Conservation (phyloP, 2,113 vertebrate species). For the Protobothrops flavoviridis region DNA sequence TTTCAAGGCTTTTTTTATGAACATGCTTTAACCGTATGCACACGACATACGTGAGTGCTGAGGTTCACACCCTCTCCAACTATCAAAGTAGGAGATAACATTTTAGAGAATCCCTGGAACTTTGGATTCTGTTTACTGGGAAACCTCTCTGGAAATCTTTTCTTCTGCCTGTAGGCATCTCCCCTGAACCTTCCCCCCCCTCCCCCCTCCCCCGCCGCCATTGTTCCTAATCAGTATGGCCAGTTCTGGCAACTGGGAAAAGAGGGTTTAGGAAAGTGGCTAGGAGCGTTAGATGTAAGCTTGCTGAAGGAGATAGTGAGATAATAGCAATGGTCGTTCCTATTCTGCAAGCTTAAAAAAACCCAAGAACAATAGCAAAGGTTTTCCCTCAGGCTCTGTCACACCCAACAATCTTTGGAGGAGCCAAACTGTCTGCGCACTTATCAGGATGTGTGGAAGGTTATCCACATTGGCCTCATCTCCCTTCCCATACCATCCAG, state of each 20-base stretch:
- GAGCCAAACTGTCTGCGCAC: slow-evolving; percentile 14
- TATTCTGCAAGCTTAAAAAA: not conserved
- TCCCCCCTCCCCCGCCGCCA: not conserved
- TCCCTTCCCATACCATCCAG: not conserved
- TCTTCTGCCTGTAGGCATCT: not conserved
- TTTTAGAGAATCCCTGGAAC: not conserved
- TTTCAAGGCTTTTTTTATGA: not conserved
- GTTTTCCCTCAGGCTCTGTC: not conserved
- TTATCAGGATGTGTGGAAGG: not conserved
- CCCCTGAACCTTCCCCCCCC: not conserved
- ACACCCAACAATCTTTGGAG: not conserved
- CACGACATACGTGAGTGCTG: too few species aligned
- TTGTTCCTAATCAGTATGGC: not conserved
- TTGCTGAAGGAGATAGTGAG: not conserved
- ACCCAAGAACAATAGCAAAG: not conserved
- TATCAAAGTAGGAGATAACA: not conserved
- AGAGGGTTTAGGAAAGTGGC: not conserved
- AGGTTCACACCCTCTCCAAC: not conserved
- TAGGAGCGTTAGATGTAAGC: not conserved
- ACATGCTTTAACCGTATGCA: not conserved
- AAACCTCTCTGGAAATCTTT: not conserved
- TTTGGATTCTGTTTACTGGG: not conserved
- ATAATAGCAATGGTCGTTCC: not conserved
- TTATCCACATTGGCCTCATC: slow-evolving; percentile 21
- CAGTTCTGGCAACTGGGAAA: not conserved